Evolutionary conservation across 2,888 invertebrate genomes (phyloP).

Genomic region (Abrostola tripartita): DNA sequence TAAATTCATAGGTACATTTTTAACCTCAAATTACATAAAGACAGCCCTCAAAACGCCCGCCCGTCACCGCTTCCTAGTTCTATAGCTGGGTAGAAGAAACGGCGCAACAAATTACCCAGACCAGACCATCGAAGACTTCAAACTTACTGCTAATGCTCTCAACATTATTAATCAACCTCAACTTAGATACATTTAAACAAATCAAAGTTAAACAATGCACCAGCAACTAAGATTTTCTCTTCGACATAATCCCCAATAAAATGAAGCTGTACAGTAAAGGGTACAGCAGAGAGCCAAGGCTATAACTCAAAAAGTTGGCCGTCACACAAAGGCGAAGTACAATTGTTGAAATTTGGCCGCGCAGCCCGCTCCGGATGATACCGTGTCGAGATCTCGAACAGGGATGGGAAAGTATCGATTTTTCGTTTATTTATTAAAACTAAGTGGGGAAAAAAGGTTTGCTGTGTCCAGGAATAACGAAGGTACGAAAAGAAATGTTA

Average conservation of each 20-base stretch:
- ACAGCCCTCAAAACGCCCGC: no score
- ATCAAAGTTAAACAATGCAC: conserved; percentile 12
- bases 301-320: conserved; percentile 76
- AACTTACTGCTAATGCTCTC: no score
- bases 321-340: conserved; percentile 59
- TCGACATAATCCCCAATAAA: conserved; percentile 55
- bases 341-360: conserved; percentile 72
- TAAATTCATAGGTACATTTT: no score
- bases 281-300: conserved; percentile 41
- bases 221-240: conserved; percentile 15
- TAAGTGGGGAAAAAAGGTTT: not conserved
- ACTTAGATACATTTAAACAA: conserved; percentile 1
- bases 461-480: not conserved
- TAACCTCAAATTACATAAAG: no score
- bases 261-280: conserved; percentile 49
- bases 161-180: not conserved
- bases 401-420: conserved; percentile 21
- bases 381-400: conserved; percentile 28
- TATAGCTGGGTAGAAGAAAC: no score
- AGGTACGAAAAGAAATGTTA: not conserved
- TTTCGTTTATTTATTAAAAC: not conserved
- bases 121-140: no score
- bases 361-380: conserved; percentile 19
- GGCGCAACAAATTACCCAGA: no score
- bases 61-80: no score